Percentiles rank a stretch among this genome's conserved stretches.
Evolutionary conservation across 2,797 vertebrate genomes (phyloP).

Genomic region (Spinibarbus caldwelli): DNA sequence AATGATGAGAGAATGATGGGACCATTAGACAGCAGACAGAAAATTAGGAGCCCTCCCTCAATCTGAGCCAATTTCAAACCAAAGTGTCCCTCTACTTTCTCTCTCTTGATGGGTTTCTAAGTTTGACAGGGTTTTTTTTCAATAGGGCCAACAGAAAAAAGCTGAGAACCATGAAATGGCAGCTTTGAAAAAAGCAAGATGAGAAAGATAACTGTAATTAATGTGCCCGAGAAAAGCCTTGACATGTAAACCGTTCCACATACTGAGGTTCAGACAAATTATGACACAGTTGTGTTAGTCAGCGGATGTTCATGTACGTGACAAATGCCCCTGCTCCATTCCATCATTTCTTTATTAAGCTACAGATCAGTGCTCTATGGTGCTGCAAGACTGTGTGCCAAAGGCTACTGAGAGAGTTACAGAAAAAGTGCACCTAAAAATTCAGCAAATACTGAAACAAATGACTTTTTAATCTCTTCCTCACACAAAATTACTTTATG

Average conservation of each 20-base stretch:
- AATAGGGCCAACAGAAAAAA: neutral
- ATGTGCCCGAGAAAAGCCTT: constrained; percentile 18
- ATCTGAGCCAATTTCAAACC: constrained; percentile 21
- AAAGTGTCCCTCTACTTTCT: neutral
- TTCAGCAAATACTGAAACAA: neutral
- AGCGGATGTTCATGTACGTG: constrained; percentile 28
- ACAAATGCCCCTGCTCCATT: neutral
- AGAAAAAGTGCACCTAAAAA: neutral
- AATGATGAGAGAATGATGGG: constrained; percentile 28
- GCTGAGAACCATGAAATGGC: constrained; percentile 43
- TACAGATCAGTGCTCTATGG: neutral
- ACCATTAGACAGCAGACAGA: constrained; percentile 21
- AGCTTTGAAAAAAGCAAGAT: constrained; percentile 20
- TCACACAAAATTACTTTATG: neutral
- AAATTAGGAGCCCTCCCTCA: constrained; percentile 7
- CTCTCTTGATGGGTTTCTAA: constrained; percentile 19
- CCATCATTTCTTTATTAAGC: constrained; percentile 20
- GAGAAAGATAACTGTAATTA: constrained; percentile 46
- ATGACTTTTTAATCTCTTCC: neutral
- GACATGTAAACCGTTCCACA: neutral
- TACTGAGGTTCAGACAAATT: constrained; percentile 15
- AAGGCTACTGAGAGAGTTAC: neutral
- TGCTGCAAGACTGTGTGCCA: neutral
- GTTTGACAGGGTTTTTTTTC: constrained; percentile 39
- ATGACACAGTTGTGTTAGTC: constrained; percentile 3